phyloP scores from a whole-genome alignment of 2,797 vertebrate species.

The Clarias fuscus region DNA sequence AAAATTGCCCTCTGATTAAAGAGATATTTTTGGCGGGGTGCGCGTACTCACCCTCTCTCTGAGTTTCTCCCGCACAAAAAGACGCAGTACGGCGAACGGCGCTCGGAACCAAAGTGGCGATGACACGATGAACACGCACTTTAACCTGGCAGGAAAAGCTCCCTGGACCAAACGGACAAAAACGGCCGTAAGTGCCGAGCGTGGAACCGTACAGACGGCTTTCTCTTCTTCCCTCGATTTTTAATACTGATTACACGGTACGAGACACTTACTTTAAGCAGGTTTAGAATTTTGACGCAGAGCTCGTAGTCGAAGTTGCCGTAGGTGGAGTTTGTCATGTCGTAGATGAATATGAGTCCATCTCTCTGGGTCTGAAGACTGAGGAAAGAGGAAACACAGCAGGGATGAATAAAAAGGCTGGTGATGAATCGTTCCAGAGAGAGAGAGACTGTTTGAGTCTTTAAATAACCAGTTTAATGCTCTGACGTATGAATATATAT shows the following conservation, averaged over 20 bases:
- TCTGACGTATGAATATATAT: neutral
- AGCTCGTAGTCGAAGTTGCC: slow-evolving; percentile 86
- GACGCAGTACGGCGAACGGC: slow-evolving; percentile 80
- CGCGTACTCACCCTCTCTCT: slow-evolving; percentile 76
- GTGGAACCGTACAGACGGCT: no score
- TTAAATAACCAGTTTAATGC: neutral
- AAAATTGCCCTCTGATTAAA: neutral
- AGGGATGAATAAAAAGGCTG: neutral
- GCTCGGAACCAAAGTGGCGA: slow-evolving; percentile 86
- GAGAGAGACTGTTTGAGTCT: neutral
- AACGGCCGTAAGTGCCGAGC: neutral
- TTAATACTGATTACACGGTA: neutral
- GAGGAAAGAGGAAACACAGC: neutral
- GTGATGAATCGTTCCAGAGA: neutral
- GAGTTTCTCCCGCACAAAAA: slow-evolving; percentile 84
- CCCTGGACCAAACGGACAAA: slow-evolving; percentile 65
- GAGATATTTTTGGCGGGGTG: neutral
- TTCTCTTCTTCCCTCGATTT: neutral
- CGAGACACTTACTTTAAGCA: slow-evolving; percentile 77
- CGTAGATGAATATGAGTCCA: slow-evolving; percentile 86
- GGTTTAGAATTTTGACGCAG: slow-evolving; percentile 85
- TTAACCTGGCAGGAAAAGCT: slow-evolving; percentile 84
- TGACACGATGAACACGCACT: slow-evolving; percentile 86
- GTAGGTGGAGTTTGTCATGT: slow-evolving; percentile 85
- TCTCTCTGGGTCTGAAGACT: slow-evolving; percentile 84